Evolutionary conservation across 64 coral and sea anemone genomes (phyloP), one percentile per base, ranked within the genome.

Genomic region (Porites lutea): DNA sequence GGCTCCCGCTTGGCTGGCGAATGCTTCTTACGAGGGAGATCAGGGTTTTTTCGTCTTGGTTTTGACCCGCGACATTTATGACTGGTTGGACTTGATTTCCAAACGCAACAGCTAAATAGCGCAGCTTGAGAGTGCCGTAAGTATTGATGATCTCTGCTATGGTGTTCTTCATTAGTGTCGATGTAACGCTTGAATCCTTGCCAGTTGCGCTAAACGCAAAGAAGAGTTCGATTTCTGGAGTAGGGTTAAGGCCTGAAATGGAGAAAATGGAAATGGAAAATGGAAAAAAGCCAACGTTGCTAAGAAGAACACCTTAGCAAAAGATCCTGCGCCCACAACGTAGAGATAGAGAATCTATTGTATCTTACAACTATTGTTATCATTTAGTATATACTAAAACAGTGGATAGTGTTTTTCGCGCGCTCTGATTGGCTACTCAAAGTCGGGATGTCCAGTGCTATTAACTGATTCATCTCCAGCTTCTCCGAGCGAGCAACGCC

Each of bases 131-230:
- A 20, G 80, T 46, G 9, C 95, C 95, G 78, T 97, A 89, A 20
- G 71, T 87, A 22, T 75, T 59, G 2, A 97, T 67, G 19, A 91
- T 77, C 50, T 79, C 88, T 4, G 79, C 90, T 13, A 97, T 88
- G 5, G 88, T 97, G n/a, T 97, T 86, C 57, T 72, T 88, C 95
- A 97, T 97, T 71, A 94, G 77, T 22, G 12, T 65, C 59, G 90
- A 94, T 50, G 89, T 97, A 5, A 20, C 63, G 23, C 52, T 69
- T 18, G 92, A 81, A 16, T 55, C 68, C 14, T 71, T 53, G 48
- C 82, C 52, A 1, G 73, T 92, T 59, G 95, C 88, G 20, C 90
- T 97, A 13, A 97, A 88, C 14, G 95, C 95, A 77, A 94, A 97
- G 51, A 88, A 88, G 59, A 97, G 88, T 44, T 97, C 92, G 23